Percentiles rank a stretch among this genome's conserved stretches.
Conservation (phyloP, 2,888 invertebrate species). For the Parnassius smintheus region DNA sequence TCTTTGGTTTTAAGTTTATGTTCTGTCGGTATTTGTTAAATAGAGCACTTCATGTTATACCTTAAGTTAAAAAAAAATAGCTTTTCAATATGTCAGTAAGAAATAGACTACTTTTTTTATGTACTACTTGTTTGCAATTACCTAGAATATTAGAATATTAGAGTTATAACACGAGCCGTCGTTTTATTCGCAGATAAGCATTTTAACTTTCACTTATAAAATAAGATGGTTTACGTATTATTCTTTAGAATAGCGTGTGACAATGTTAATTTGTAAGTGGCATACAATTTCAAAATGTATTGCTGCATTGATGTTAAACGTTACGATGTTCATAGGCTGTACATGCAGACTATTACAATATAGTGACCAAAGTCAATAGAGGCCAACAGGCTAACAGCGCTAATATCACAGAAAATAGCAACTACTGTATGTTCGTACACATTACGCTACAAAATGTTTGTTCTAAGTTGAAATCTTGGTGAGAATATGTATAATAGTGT, state of each 20-base stretch:
- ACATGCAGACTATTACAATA: not conserved
- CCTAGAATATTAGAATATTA: no score
- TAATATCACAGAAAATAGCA: no score
- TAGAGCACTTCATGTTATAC: no score
- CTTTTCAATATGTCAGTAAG: no score
- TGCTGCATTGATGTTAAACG: not conserved
- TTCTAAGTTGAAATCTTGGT: not conserved
- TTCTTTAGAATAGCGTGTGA: not conserved
- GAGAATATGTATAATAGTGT: not conserved
- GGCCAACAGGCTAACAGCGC: not conserved
- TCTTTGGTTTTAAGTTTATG: no score
- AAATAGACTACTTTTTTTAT: no score
- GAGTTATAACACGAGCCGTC: not conserved
- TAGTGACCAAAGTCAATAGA: not conserved
- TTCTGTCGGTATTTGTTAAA: no score
- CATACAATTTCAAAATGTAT: not conserved
- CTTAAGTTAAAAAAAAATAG: no score
- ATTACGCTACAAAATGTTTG: no score
- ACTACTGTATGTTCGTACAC: no score
- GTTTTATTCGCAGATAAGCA: not conserved
- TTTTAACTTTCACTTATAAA: not conserved
- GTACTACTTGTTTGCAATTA: no score
- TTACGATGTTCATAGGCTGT: not conserved
- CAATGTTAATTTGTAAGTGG: conserved; percentile 4
- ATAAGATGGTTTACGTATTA: not conserved